phyloP scores from a whole-genome alignment of 2,888 invertebrate genomes.

The Leptinotarsa juncta region DNA sequence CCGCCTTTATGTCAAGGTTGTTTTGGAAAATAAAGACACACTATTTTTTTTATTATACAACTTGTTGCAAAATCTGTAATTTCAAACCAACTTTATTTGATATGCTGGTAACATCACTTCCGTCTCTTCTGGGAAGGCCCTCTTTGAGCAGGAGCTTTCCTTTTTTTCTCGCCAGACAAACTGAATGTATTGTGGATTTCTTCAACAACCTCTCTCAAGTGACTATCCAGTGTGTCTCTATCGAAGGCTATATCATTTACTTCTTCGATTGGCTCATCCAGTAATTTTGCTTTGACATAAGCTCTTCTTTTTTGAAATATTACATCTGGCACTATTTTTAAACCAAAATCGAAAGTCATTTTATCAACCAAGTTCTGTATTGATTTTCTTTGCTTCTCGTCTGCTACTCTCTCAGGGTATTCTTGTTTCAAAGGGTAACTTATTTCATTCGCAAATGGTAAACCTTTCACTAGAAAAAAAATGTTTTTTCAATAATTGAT shows the following conservation, averaged over 20 bases:
- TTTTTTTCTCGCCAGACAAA: constrained; percentile 37
- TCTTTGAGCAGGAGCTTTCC: constrained; percentile 26
- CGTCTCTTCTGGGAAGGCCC: constrained; percentile 20
- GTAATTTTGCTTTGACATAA: constrained; percentile 52
- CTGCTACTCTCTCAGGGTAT: constrained; percentile 35
- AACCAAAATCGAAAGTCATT: constrained; percentile 52
- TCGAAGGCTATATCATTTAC: constrained; percentile 39
- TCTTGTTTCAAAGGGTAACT: constrained; percentile 28
- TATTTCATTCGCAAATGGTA: constrained; percentile 51
- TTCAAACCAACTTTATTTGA: too few relatives aligned
- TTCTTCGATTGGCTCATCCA: constrained; percentile 49
- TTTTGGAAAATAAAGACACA: too few relatives aligned
- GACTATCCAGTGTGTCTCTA: constrained; percentile 40
- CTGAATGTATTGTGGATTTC: constrained; percentile 38
- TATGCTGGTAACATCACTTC: neutral
- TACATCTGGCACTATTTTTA: constrained; percentile 48
- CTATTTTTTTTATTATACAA: too few relatives aligned
- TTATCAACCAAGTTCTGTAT: constrained; percentile 46
- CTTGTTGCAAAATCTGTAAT: too few relatives aligned
- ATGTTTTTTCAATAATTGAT: neutral
- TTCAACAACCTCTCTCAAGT: constrained; percentile 36
- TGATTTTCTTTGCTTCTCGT: constrained; percentile 27
- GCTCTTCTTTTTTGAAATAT: constrained; percentile 47
- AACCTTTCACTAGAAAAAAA: constrained; percentile 45
- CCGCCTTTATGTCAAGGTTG: too few relatives aligned